Conservation (phyloP, 2,113 vertebrate species). For the Nyctereutes procyonoides region DNA sequence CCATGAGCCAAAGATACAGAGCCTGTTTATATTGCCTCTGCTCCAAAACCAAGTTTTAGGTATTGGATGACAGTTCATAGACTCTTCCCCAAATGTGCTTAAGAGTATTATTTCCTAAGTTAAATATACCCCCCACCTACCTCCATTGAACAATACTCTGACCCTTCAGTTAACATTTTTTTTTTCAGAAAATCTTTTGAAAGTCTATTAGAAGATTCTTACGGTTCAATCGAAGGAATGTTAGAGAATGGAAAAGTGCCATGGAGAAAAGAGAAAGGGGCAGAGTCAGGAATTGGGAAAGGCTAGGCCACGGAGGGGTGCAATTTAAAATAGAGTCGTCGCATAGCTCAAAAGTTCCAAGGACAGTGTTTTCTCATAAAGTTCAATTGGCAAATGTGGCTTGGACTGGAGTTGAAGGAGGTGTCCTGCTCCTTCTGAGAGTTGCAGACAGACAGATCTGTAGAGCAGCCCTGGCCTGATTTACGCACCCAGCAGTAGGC, state of each 20-base stretch:
- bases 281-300: background rate
- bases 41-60: background rate
- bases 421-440: background rate
- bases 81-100: background rate
- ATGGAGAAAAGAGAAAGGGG: background rate
- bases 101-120: background rate
- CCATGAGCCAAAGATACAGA: background rate
- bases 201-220: background rate
- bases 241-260: background rate
- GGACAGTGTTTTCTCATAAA: background rate
- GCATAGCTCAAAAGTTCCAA: background rate
- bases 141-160: background rate
- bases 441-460: background rate
- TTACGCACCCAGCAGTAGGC: background rate
- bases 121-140: background rate
- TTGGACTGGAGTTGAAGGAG: background rate
- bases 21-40: background rate
- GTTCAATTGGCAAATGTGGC: background rate
- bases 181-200: constrained; percentile 19
- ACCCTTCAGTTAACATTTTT: background rate
- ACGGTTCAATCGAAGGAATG: background rate
- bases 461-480: background rate
- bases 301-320: background rate
- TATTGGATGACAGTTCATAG: background rate
- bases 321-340: background rate